Evolutionary conservation across 2,888 invertebrate species (phyloP), one percentile per base, ranked within the genome.

Genomic region (Acanthosepion lycidas): DNA sequence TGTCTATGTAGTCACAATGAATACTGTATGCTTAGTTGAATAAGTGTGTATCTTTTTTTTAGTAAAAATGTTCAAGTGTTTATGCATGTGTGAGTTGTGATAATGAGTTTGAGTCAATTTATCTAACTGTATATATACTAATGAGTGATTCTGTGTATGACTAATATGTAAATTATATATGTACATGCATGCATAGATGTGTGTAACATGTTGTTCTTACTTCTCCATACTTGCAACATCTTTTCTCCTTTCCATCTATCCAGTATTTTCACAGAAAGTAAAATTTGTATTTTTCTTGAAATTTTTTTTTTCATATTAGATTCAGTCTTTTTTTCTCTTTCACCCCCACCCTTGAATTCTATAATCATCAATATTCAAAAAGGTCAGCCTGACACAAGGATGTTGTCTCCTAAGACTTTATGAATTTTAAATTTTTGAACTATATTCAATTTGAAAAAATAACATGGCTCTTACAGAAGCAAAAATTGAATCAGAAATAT

Each of bases 51-150:
- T 9, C 18, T 55, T 42, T 42, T 15, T 4, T 55, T 55, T 59
- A 23, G 59, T 59, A 59, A 59, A 23, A 59, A 59, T 26, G 23
- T 23, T 59, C 26, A 59, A 23, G 59, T 59, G 6, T 59, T 59
- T 59, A 99, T 97, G 99, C 98, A 97, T 99, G 99, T 95, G 98
- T 98, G 3, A 99, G 99, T 95, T 98, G 98, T 95, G 95, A 94
- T 93, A 96, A 95, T 78, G 96, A 59, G 59, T 59, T 59, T 59
- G 23, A 20, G 59, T 59, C 20, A 6, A 59, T 59, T 59, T 59
- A 59, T 20, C 23, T 4, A 59, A 59, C 59, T 59, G 20, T 23
- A 59, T 4, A 59, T 20, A 23, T 20, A 59, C 59, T 59, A 20
- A 59, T 59, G 23, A 59, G 20, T 59, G 59, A 59, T 59, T 59